Evolutionary conservation across 2,113 vertebrate genomes (phyloP).

Genomic region (Pycnonotus jocosus): DNA sequence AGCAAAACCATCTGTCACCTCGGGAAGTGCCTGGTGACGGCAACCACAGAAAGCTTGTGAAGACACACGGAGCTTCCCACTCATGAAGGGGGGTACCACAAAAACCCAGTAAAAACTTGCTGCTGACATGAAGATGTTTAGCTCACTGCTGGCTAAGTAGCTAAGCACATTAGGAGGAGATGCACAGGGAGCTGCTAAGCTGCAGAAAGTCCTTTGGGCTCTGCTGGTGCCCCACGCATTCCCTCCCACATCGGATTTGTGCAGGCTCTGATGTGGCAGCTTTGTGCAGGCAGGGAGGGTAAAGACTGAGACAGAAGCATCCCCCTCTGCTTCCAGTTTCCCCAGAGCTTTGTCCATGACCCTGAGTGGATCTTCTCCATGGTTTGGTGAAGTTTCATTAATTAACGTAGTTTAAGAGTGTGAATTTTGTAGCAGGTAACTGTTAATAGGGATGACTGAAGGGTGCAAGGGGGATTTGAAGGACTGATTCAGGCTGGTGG

Average conservation of each 20-base stretch:
- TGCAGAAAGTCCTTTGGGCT: not conserved
- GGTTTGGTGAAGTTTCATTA: not conserved
- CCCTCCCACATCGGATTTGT: fast-evolving
- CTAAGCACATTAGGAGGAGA: not conserved
- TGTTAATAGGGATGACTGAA: not conserved
- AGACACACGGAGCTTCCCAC: fast-evolving
- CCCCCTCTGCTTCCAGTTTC: not conserved
- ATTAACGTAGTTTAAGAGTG: not conserved
- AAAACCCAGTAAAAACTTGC: not conserved
- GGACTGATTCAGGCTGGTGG: not conserved
- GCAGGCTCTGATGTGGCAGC: not conserved
- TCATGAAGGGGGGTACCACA: not conserved
- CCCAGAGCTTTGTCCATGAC: fast-evolving
- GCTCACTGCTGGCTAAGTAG: not conserved
- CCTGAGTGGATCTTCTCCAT: not conserved
- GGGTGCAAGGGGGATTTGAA: not conserved
- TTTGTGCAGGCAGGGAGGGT: not conserved
- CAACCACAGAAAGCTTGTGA: not conserved
- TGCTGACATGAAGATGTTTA: not conserved
- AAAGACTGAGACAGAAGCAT: not conserved
- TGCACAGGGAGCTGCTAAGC: not conserved
- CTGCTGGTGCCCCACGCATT: not conserved
- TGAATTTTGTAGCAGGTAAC: not conserved
- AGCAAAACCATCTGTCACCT: not conserved
- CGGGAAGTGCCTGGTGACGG: fast-evolving